Base-by-base conservation (phyloP, 2,113 vertebrate genomes). In the Amia ocellicauda region DNA sequence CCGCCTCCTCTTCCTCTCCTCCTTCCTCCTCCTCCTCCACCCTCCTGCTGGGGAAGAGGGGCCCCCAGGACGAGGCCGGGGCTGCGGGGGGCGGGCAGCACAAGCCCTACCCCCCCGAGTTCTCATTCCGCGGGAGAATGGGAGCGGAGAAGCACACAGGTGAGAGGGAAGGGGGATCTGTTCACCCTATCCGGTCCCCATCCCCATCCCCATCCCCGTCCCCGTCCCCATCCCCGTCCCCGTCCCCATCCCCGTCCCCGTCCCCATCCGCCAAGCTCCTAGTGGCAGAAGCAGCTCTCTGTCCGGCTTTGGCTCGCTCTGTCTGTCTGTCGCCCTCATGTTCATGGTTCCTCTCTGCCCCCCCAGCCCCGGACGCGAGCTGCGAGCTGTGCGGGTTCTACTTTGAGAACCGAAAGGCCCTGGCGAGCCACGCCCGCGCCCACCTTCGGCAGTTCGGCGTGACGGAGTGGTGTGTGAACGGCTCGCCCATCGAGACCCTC, bases 381-480 rank as follows among this genome's bases (percentile, higher is more conserved):
- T 98, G 96, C 4, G 95, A 98, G 84, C 87, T 98, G 4, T 98
- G 96, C 3, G 96, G 94, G 26, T 94, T 96, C 67, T 96, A 91
- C 88, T 98, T 98, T 36, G 96, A 98, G 78, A 98, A 98, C 83
- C 90, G 95, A 3, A 97, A 98, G 75, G 96, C 95, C 0, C 73
- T 98, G 79, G 95, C 96, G 24, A 98, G 96, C 85, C 96, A 97
- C 1, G 94, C 96, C 0, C 88, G 94, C 5, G 94, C 96, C 0
- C 96, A 98, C 72, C 91, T 98, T 58, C 80, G 95, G n/a, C 96
- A 98, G 69, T 98, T 98, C 2, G 95, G 96, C 0, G 94, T 98
- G 81, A 98, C 95, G 0, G 95, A 98, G 63, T 98, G 96, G 96
- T 96, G 93, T 4, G 96, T 98, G 1, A 98, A 98, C 3, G 96